Conservation (phyloP, 2,888 invertebrate genomes). For the Cheilosia variabilis region DNA sequence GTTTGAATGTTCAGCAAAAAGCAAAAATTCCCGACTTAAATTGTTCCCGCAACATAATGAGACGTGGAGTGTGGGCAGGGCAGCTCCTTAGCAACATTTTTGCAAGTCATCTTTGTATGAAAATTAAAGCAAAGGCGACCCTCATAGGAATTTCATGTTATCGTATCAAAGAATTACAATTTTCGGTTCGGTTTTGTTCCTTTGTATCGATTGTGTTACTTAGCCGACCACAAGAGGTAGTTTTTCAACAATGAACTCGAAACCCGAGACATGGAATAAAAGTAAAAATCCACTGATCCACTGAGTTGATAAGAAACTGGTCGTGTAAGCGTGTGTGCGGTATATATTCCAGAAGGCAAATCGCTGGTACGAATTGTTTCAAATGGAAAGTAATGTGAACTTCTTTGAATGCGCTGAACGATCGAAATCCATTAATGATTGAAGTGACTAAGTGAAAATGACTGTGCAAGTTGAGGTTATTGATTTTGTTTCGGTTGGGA, state of each 20-base stretch:
- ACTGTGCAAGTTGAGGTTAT: slow-evolving; percentile 53
- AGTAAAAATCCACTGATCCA: slow-evolving; percentile 53
- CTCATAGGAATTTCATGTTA: slow-evolving; percentile 35
- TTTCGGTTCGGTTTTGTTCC: slow-evolving; percentile 34
- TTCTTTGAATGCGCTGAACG: slow-evolving; percentile 44
- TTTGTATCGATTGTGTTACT: slow-evolving; percentile 55
- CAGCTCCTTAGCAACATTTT: slow-evolving; percentile 67
- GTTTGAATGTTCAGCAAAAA: slow-evolving; percentile 57
- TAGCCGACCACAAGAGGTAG: slow-evolving; percentile 48
- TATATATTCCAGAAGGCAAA: slow-evolving; percentile 25
- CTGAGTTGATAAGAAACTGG: slow-evolving; percentile 50
- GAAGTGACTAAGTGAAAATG: slow-evolving; percentile 72
- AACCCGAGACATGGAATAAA: slow-evolving; percentile 21
- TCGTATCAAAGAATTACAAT: slow-evolving; percentile 44
- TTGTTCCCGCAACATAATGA: slow-evolving; percentile 72
- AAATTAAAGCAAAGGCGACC: slow-evolving; percentile 41
- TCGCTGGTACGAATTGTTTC: slow-evolving; percentile 37
- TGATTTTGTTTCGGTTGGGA: slow-evolving; percentile 49
- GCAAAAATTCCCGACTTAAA: slow-evolving; percentile 47
- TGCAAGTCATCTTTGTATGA: slow-evolving; percentile 61
- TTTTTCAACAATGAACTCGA: slow-evolving; percentile 36
- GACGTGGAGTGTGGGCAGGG: slow-evolving; percentile 15
- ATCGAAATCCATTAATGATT: slow-evolving; percentile 72
- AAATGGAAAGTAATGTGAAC: slow-evolving; percentile 25
- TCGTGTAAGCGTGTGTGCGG: slow-evolving; percentile 5